phyloP scores from a whole-genome alignment of 2,888 invertebrate species.

The Serripes groenlandicus region DNA sequence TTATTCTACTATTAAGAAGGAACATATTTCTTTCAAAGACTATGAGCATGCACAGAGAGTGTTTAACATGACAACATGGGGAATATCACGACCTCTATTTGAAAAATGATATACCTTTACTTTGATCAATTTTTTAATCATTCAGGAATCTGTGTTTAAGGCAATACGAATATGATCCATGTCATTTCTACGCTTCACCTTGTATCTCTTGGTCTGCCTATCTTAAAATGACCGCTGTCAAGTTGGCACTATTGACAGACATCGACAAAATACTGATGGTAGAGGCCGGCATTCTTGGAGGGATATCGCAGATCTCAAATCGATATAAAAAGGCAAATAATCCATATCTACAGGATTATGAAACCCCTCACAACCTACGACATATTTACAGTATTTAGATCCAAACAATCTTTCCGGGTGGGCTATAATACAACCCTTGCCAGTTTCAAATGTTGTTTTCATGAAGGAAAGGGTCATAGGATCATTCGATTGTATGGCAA shows the following conservation, averaged over 20 bases:
- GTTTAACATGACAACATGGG: constrained; percentile 16
- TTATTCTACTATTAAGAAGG: constrained; percentile 22
- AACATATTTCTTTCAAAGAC: constrained; percentile 37
- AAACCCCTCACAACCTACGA: constrained; percentile 59
- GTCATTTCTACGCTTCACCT: constrained; percentile 52
- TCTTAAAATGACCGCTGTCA: constrained; percentile 40
- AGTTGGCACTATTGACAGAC: constrained; percentile 38
- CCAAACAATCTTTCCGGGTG: constrained; percentile 47
- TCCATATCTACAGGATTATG: constrained; percentile 42
- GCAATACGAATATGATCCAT: constrained; percentile 43
- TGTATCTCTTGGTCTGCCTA: constrained; percentile 42
- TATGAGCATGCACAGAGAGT: constrained; percentile 35
- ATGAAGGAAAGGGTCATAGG: constrained; percentile 28
- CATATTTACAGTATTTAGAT: constrained; percentile 36
- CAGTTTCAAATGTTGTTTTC: constrained; percentile 66
- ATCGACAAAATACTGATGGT: constrained; percentile 31
- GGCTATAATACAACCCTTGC: constrained; percentile 74
- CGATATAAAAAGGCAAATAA: constrained; percentile 51
- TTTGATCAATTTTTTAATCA: constrained; percentile 45
- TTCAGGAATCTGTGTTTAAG: constrained; percentile 38
- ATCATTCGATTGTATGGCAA: not conserved
- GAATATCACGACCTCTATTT: constrained; percentile 53
- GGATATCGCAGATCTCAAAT: constrained; percentile 47
- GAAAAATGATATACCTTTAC: constrained; percentile 29
- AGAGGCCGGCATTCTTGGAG: constrained; percentile 35